Base-by-base conservation (phyloP, 2,888 invertebrate genomes). In the Hemicrepidius hirtus region DNA sequence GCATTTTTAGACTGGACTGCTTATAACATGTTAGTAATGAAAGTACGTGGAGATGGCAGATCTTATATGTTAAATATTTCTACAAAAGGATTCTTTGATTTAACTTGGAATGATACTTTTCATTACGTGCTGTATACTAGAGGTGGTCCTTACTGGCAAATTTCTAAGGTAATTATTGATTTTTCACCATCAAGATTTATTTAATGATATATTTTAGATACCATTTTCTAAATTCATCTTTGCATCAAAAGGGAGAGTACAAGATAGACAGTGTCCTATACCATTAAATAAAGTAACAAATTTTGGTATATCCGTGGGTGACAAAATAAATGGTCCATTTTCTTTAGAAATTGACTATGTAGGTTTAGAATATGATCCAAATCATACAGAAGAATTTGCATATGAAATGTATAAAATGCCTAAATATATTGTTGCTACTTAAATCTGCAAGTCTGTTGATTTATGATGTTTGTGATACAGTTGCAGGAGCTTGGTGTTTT, bases 71-170 rank as follows among this genome's bases (percentile, higher is more conserved):
- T 99, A 28, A 95, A 95, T 85, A 86, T 99, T 63, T 89, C 92
- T 57, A 89, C 91, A 0, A 92, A 92, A 80, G 95, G 94, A 1
- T 91, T 90, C 78, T 94, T 91, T 81, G 98, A 99, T 85, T 86
- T 97, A 28, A 89, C 90, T n/a, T 97, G 96, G 96, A 93, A 96
- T 84, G 97, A 98, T 85, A 89, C 94, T 13, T 97, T 93, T 84
- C 92, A 93, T 81, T 98, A 93, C 86, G 91, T 94, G 0, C 87
- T 99, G 3, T 96, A 92, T 84, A 99, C 99, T 0, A 91, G 98
- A 86, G 99, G 99, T 41, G 98, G 99, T 0, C 99, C 99, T 0
- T 98, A 99, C 85, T 99, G 99, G 99, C 99, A 99, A 88, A 87
- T 92, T 74, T 91, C 94, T 24, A 95, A 93, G 90, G 95, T 95